Evolutionary conservation across 2,888 invertebrate genomes (phyloP).

Genomic region (Punctoribates punctum): DNA sequence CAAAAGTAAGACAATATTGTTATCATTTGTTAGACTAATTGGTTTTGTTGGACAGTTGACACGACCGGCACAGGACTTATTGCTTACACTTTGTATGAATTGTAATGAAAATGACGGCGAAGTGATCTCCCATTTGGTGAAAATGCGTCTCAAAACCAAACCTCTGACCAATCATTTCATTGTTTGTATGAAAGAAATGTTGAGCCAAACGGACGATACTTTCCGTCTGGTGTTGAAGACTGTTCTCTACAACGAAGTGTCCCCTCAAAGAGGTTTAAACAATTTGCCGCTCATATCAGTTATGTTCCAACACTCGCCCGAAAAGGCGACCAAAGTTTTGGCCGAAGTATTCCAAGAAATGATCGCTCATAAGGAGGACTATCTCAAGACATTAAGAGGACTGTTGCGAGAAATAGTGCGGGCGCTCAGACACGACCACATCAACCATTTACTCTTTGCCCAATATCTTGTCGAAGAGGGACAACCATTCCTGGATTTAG

Average conservation of each 20-base stretch:
- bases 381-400: constrained; percentile 76
- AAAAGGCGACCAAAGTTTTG: constrained; percentile 66
- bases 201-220: constrained; percentile 76
- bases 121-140: constrained; percentile 77
- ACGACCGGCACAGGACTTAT: constrained; percentile 82
- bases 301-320: constrained; percentile 78
- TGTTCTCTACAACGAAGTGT: constrained; percentile 90
- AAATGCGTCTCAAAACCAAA: constrained; percentile 89
- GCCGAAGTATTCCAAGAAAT: constrained; percentile 66
- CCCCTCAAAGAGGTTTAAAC: constrained; percentile 80
- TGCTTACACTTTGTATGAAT: constrained; percentile 86
- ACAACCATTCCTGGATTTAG: constrained; percentile 53
- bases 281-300: constrained; percentile 88
- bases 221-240: constrained; percentile 79
- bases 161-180: constrained; percentile 83
- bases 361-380: constrained; percentile 81
- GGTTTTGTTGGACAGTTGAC: constrained; percentile 60
- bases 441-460: constrained; percentile 38
- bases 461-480: constrained; percentile 46
- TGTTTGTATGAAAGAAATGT: constrained; percentile 83
- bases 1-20: constrained; percentile 60
- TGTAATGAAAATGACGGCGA: constrained; percentile 70
- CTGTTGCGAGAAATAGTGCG: constrained; percentile 84
- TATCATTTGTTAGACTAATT: background rate
- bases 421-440: constrained; percentile 63